phyloP scores from a whole-genome alignment of 2,888 invertebrate genomes.

The Spatulosminthurus flaviceps region DNA sequence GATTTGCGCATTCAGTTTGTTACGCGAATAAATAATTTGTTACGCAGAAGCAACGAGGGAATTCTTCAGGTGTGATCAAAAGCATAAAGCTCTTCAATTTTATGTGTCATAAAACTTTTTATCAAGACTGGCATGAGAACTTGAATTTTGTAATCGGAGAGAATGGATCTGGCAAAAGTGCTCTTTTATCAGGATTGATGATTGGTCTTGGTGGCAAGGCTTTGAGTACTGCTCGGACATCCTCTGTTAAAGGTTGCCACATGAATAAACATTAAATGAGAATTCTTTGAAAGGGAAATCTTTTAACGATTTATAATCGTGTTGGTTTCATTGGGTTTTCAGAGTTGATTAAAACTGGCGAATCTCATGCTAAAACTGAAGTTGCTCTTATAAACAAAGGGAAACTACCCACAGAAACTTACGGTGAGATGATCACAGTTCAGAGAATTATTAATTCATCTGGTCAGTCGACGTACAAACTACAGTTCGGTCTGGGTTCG shows the following conservation, averaged over 20 bases:
- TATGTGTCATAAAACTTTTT: slow-evolving; percentile 53
- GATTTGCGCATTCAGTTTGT: too few species aligned
- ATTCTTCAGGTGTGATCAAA: slow-evolving; percentile 49
- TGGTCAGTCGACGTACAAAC: slow-evolving; percentile 57
- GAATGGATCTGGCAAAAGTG: slow-evolving; percentile 63
- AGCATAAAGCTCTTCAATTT: slow-evolving; percentile 50
- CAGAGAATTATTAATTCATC: slow-evolving; percentile 52
- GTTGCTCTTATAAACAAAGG: slow-evolving; percentile 55
- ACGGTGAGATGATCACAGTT: slow-evolving; percentile 57
- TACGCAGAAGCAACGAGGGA: slow-evolving; percentile 5
- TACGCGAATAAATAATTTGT: too few species aligned
- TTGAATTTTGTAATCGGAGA: slow-evolving; percentile 57
- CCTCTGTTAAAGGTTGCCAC: slow-evolving; percentile 50
- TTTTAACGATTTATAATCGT: too few species aligned
- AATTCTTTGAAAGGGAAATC: slow-evolving; percentile 13
- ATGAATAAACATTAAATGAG: background rate
- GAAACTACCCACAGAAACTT: slow-evolving; percentile 45
- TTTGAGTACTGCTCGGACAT: slow-evolving; percentile 55
- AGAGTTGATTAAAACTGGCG: slow-evolving; percentile 57
- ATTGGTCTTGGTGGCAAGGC: slow-evolving; percentile 61
- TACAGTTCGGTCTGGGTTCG: slow-evolving; percentile 37
- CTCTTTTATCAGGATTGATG: slow-evolving; percentile 59
- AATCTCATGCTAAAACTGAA: slow-evolving; percentile 51
- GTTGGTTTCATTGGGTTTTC: too few species aligned
- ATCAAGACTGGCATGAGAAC: slow-evolving; percentile 53